Conservation (phyloP, 2,113 vertebrate genomes). For the Malaclemys terrapin region DNA sequence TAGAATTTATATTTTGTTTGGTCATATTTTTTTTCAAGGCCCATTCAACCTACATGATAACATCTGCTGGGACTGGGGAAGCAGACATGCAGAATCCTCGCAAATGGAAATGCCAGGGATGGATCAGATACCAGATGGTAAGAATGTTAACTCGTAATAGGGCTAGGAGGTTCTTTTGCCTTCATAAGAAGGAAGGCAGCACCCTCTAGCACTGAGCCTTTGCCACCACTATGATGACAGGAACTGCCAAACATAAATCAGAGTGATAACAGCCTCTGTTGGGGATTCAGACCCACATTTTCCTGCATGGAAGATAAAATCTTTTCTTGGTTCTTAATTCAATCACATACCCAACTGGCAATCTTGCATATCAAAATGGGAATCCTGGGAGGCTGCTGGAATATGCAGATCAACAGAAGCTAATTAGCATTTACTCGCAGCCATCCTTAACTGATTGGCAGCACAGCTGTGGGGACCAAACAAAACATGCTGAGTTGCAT, state of each 20-base stretch:
- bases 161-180: constrained; percentile 57
- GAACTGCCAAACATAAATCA: constrained; percentile 67
- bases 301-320: constrained; percentile 74
- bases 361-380: constrained; percentile 84
- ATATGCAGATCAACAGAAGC: constrained; percentile 89
- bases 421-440: constrained; percentile 89
- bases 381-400: constrained; percentile 85
- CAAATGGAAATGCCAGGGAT: constrained; percentile 57
- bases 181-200: constrained; percentile 72
- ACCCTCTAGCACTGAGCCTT: constrained; percentile 77
- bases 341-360: constrained; percentile 84
- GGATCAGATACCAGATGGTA: constrained; percentile 79
- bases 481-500: constrained; percentile 86
- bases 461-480: constrained; percentile 88
- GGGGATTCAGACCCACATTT: constrained; percentile 71
- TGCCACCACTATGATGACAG: constrained; percentile 66
- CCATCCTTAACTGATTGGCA: constrained; percentile 86
- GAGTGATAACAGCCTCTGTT: constrained; percentile 67
- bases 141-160: constrained; percentile 63
- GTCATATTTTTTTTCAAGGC: constrained; percentile 12
- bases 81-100: constrained; percentile 50
- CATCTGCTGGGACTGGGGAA: constrained; percentile 55
- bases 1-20: neutral
- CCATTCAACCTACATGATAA: constrained; percentile 41
- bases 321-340: constrained; percentile 81